phyloP scores from a whole-genome alignment of 1,140 invertebrate genomes.

The Lasaia peninsularis region DNA sequence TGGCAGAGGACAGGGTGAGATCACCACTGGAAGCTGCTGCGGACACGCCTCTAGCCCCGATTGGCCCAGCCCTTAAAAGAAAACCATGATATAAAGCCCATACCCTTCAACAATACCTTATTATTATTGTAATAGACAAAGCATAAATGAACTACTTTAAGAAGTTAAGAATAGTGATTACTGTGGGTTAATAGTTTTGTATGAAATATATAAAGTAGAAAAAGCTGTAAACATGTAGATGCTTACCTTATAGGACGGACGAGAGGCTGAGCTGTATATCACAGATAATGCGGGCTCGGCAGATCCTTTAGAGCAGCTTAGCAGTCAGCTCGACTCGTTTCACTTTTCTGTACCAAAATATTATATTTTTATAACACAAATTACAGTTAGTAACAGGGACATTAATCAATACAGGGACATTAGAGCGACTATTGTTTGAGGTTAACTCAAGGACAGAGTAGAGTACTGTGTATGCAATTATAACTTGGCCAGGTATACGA shows the following conservation, averaged over 20 bases:
- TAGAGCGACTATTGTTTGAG: constrained; percentile 45
- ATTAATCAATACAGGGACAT: constrained; percentile 19
- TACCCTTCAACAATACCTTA: neutral
- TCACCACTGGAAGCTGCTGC: constrained; percentile 71
- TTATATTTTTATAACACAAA: constrained; percentile 21
- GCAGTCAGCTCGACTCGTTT: constrained; percentile 69
- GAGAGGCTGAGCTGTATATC: constrained; percentile 85
- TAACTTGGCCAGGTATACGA: constrained; percentile 20
- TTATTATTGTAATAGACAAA: constrained; percentile 16
- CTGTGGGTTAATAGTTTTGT: neutral
- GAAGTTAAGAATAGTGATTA: neutral
- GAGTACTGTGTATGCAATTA: constrained; percentile 20
- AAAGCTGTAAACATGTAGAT: neutral
- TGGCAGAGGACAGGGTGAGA: constrained; percentile 68
- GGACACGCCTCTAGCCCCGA: constrained; percentile 73
- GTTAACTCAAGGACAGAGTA: constrained; percentile 60
- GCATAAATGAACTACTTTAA: constrained; percentile 14
- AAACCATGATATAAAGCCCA: constrained; percentile 15
- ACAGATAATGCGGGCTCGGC: constrained; percentile 80
- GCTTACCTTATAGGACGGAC: constrained; percentile 76
- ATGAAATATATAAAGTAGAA: neutral
- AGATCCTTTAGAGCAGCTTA: constrained; percentile 69
- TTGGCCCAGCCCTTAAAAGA: constrained; percentile 73
- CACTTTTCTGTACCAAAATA: constrained; percentile 56
- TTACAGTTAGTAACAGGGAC: neutral